Base-by-base conservation (phyloP, 2,113 vertebrate species). In the Pomatorhinus ruficollis region DNA sequence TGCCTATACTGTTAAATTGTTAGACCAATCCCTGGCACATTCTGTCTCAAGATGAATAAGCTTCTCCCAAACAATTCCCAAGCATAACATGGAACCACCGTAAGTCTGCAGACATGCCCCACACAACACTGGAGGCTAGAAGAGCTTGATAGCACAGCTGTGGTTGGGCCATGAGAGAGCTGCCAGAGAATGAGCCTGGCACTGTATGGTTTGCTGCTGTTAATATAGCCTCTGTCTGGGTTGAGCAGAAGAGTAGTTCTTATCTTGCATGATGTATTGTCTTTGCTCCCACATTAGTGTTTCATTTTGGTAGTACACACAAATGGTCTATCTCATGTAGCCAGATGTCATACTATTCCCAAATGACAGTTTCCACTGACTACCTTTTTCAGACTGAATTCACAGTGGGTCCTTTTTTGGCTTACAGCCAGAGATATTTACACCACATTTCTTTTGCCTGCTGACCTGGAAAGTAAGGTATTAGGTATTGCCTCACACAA, bases 401-500 rank as follows among this genome's bases (percentile, higher is more conserved):
- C 52, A 40, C 22, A 64, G 35, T 30, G 44, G 35, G 18, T 81
- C 23, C 14, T 33, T 88, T 85, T 72, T 77, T 66, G 27, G 69
- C 75, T 75, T 77, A 50, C 16, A 76, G 75, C 45, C 50, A 79
- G 30, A 50, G 59, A 39, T 77, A 88, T 42, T 95, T 86, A n/a
- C 47, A 80, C 31, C 30, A 44, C 35, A 59, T 81, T 78, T 90
- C 64, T 94, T 90, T 78, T 66, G 35, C 31, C 31, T 1, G 3
- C 40, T 93, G 75, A 81, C 60, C 72, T 90, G 79, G 63, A 90
- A 96, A 96, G 47, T 90, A 76, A 93, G 77, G 79, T 95, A 57
- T 75, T 79, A 93, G 72, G 79, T 95, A 57, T 75, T 92, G 57
- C 61, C 37, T 90, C 85, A 87, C 52, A 64, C 2, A 25, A 88